Conservation (phyloP, 1,140 invertebrate genomes). For the Drosophila tsacasi region DNA sequence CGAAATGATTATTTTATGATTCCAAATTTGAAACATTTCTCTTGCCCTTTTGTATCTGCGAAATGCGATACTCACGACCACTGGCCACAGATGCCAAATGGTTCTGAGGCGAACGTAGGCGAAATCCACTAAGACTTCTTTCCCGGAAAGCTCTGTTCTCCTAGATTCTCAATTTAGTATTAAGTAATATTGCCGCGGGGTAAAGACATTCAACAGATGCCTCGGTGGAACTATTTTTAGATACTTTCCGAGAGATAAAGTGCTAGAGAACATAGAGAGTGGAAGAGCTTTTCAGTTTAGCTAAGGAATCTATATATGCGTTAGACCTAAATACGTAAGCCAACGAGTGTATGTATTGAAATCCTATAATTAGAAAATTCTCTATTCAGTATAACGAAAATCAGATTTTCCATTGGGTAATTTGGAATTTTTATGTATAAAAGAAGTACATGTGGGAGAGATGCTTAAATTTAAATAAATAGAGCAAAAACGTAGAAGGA, state of each 20-base stretch:
- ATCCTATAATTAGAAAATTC: conserved; percentile 55
- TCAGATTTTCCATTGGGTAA: conserved; percentile 30
- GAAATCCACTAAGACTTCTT: conserved; percentile 35
- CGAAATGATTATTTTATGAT: background rate
- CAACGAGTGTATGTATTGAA: conserved; percentile 11
- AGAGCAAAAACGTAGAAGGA: background rate
- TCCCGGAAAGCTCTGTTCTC: conserved; percentile 60
- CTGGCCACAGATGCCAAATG: conserved; percentile 35
- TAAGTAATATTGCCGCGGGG: conserved; percentile 66
- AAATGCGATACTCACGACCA: conserved; percentile 62
- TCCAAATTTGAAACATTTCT: background rate
- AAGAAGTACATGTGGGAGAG: conserved; percentile 10
- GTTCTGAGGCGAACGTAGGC: conserved; percentile 47
- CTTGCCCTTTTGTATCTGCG: conserved; percentile 25
- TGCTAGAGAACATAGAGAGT: conserved; percentile 11
- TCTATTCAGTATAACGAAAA: conserved; percentile 47
- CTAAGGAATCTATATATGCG: conserved; percentile 28
- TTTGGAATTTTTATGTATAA: conserved; percentile 40
- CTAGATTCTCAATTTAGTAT: conserved; percentile 40
- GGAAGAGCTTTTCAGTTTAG: conserved; percentile 34
- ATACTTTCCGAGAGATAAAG: conserved; percentile 22
- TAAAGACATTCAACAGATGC: conserved; percentile 73
- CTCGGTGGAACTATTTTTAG: conserved; percentile 59
- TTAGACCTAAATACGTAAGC: conserved; percentile 31
- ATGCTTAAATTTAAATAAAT: conserved; percentile 4